Evolutionary conservation across 2,113 vertebrate species (phyloP), one percentile per base, ranked within the genome.

Genomic region (Hippocampus guttulatus): DNA sequence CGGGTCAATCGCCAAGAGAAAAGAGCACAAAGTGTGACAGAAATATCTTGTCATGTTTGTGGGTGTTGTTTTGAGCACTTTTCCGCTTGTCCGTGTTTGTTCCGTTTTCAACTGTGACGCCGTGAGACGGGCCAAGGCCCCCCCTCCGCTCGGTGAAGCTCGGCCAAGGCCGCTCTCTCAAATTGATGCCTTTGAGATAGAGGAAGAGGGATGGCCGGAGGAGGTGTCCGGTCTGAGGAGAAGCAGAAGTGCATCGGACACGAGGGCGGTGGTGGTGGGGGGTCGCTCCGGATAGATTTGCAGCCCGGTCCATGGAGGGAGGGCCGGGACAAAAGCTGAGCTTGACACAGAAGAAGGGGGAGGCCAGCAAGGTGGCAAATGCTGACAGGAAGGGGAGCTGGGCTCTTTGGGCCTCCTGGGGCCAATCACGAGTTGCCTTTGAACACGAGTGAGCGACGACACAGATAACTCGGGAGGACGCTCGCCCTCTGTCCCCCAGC

Each of bases 141-240:
- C 2, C 30, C 3, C 54, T 74, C 70, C 81, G 25, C 25, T 1
- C 68, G 74, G 71, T 72, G 4, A 33, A 33, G 30, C 4, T 5
- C 30, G 30, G 30, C 30, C 87, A 90, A 90, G 81, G 81, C 85
- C 88, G 81, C 81, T 76, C 62, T 43, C 8, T 43, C 75, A 51
- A 88, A 92, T 92, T 91, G 90, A 91, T 91, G 81, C 78, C 16
- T 64, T 51, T 40, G 73, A 78, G 82, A 87, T 83, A 51, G 85
- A 75, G 68, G 30, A 76, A 77, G 72, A 88, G 72, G 68, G 82
- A 81, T 80, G 75, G 81, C 81, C 79, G 87, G 75, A 81, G 84
- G 78, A 74, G 87, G 75, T 69, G 57, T 27, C 6, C 12, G 77
- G 82, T 81, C 54, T 38, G 79, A 81, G 78, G 55, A 88, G 80